Evolutionary conservation across 2,888 invertebrate species (phyloP).

Genomic region (Polyploca ridens): DNA sequence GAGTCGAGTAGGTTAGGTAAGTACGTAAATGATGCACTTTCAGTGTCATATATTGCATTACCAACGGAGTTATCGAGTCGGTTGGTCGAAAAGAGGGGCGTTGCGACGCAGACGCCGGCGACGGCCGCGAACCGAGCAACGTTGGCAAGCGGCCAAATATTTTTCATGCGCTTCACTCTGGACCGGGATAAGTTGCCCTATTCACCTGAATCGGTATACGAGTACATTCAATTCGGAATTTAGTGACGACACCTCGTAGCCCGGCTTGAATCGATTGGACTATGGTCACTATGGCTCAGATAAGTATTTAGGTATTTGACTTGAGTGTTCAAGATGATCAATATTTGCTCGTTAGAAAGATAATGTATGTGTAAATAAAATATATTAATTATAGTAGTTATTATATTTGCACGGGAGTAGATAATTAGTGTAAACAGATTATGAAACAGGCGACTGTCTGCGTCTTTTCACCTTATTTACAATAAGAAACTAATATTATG

Average conservation of each 20-base stretch:
- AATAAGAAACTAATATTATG: neutral
- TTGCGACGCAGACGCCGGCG: slow-evolving; percentile 35
- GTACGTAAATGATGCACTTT: neutral
- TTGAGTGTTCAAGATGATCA: neutral
- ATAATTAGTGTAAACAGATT: too few relatives aligned
- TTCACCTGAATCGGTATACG: slow-evolving; percentile 77
- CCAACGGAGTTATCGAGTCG: slow-evolving; percentile 61
- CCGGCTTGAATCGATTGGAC: neutral
- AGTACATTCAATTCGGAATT: slow-evolving; percentile 45
- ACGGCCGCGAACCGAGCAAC: slow-evolving; percentile 62
- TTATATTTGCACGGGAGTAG: neutral
- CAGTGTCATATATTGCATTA: neutral
- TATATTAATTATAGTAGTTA: neutral
- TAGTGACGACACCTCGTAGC: neutral
- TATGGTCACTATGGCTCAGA: neutral
- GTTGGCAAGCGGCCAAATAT: slow-evolving; percentile 76
- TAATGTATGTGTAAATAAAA: neutral
- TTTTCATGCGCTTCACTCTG: slow-evolving; percentile 72
- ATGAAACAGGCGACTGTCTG: too few relatives aligned
- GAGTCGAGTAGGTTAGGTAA: neutral
- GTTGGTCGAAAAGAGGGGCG: slow-evolving; percentile 52
- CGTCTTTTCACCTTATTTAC: neutral
- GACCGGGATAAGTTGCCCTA: slow-evolving; percentile 74
- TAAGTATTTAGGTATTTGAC: neutral
- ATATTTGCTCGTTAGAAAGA: neutral